phyloP scores from a whole-genome alignment of 2,113 vertebrate genomes.

The Anoplopoma fimbria region DNA sequence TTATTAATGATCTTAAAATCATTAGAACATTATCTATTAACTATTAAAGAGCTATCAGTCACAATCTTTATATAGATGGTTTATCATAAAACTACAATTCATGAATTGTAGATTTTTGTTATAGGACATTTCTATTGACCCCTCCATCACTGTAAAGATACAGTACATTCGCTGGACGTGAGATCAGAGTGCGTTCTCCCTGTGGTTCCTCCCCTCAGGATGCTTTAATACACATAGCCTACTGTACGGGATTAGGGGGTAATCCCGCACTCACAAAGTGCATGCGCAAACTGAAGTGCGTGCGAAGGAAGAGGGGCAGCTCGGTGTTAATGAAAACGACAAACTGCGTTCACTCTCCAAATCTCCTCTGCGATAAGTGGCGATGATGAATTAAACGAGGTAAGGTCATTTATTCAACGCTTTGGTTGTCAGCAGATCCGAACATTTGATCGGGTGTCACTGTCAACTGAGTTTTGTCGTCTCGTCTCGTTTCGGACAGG shows the following conservation, averaged over 20 bases:
- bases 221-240: conserved; percentile 9
- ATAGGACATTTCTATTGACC: not conserved
- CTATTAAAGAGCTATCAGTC: not conserved
- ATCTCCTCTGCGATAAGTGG: not conserved
- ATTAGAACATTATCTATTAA: not conserved
- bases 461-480: conserved; percentile 31
- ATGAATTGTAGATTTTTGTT: too few species aligned
- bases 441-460: not conserved
- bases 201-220: conserved; percentile 21
- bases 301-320: conserved; percentile 9
- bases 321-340: conserved; percentile 19
- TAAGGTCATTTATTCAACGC: conserved; percentile 22
- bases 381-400: conserved; percentile 36
- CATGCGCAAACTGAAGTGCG: conserved; percentile 70
- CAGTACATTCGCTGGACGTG: not conserved
- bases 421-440: not conserved
- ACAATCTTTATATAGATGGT: not conserved
- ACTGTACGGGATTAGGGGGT: conserved; percentile 61
- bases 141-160: not conserved
- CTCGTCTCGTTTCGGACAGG: conserved; percentile 14
- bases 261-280: conserved; percentile 69
- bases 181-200: conserved; percentile 22
- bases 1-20: not conserved
- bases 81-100: not conserved
- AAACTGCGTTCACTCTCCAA: conserved; percentile 2